A percentile compares a stretch with the other conserved stretches of the same genome.
Evolutionary conservation across 1,140 invertebrate genomes (phyloP).

Genomic region (Goniozus legneri): DNA sequence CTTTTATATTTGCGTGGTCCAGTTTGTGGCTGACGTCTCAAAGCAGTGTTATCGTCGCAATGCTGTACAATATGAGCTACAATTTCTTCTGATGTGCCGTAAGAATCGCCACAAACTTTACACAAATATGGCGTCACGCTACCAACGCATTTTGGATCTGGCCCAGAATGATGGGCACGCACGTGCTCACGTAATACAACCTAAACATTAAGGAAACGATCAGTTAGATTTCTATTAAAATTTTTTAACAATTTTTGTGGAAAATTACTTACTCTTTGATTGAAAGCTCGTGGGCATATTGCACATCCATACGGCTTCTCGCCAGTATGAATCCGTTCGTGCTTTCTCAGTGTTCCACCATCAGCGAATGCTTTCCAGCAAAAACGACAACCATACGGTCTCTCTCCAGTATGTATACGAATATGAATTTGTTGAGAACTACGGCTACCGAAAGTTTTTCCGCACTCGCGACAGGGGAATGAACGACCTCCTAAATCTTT

Average conservation of each 20-base stretch:
- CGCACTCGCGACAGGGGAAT: constrained; percentile 81
- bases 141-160: constrained; percentile 61
- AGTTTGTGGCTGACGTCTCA: constrained; percentile 69
- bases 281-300: constrained; percentile 85
- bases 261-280: constrained; percentile 63
- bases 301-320: constrained; percentile 95
- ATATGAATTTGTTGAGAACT: constrained; percentile 92
- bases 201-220: constrained; percentile 28
- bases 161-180: constrained; percentile 75
- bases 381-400: constrained; percentile 90
- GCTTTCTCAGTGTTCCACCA: constrained; percentile 93
- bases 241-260: too few species aligned
- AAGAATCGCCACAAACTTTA: constrained; percentile 68
- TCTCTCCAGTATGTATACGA: constrained; percentile 79
- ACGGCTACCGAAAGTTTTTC: constrained; percentile 79
- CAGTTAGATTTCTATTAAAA: too few species aligned
- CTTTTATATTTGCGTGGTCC: constrained; percentile 78
- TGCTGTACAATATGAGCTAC: constrained; percentile 78
- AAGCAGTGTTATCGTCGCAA: constrained; percentile 77
- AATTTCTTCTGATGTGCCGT: constrained; percentile 67
- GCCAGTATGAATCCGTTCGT: constrained; percentile 96
- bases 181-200: constrained; percentile 79
- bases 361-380: constrained; percentile 99
- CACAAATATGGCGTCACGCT: constrained; percentile 64
- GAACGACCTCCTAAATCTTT: constrained; percentile 61